These are phyloP conservation scores for Scaptodrosophila latifasciaeformis DNA, from an alignment of 2,888 invertebrate genomes.

Conservation along the genomic window DNA sequence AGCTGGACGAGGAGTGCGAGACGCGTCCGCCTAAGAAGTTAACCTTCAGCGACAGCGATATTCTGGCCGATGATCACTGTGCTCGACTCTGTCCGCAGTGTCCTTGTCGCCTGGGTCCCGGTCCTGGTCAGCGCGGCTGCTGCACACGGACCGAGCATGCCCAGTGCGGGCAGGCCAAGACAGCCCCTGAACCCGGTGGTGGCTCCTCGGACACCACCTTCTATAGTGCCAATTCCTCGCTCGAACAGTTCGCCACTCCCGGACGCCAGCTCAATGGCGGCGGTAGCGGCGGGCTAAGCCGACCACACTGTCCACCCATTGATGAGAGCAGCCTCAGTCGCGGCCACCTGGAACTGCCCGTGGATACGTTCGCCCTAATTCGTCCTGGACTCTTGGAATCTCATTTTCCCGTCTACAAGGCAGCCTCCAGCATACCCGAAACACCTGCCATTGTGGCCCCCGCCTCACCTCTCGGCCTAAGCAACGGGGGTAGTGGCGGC, in stretches of 20 bases:
- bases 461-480: constrained; percentile 38
- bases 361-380: too few species aligned
- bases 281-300: too few species aligned
- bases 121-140: constrained; percentile 51
- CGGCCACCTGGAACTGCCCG: too few species aligned
- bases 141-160: constrained; percentile 64
- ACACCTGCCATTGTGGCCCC: constrained; percentile 53
- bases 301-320: too few species aligned
- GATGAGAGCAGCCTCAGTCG: too few species aligned
- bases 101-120: constrained; percentile 64
- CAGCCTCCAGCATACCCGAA: constrained; percentile 15
- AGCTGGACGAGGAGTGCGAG: constrained; percentile 76
- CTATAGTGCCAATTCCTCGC: constrained; percentile 73
- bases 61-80: constrained; percentile 69
- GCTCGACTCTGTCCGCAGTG: constrained; percentile 68
- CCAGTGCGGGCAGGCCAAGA: constrained; percentile 40
- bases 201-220: constrained; percentile 73
- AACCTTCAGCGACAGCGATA: constrained; percentile 74
- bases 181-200: constrained; percentile 17
- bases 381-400: constrained; percentile 74
- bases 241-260: constrained; percentile 63
- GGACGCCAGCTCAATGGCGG: constrained; percentile 38
- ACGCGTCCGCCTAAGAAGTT: constrained; percentile 68
- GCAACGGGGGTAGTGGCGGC: constrained; percentile 29
- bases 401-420: constrained; percentile 72